Evolutionary conservation across 2,888 invertebrate genomes (phyloP).

Genomic region (Cephalotes varians): DNA sequence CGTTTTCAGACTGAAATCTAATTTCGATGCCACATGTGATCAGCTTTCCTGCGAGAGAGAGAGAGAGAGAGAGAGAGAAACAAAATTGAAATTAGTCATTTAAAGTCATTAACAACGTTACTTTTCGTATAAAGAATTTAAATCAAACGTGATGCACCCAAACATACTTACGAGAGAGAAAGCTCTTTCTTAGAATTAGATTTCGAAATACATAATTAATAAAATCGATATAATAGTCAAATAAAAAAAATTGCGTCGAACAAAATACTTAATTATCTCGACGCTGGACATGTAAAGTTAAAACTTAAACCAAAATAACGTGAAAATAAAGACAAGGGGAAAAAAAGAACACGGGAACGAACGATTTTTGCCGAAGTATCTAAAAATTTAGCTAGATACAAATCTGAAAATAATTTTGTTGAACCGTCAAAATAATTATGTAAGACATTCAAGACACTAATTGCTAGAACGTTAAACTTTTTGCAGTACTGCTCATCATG

Average conservation of each 20-base stretch:
- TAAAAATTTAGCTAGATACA: no score
- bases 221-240: neutral
- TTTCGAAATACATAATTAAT: neutral
- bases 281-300: neutral
- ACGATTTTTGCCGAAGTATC: no score
- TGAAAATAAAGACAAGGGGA: neutral
- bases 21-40: neutral
- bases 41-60: neutral
- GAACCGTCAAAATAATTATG: no score
- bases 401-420: no score
- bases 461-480: no score
- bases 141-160: neutral
- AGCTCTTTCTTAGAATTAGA: neutral
- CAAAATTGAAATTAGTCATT: neutral
- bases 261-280: conserved; percentile 26
- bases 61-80: neutral
- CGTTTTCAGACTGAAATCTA: neutral
- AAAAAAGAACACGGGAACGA: neutral
- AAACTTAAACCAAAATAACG: neutral
- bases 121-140: neutral
- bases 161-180: neutral
- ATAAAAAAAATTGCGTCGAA: conserved; percentile 13
- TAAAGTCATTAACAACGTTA: neutral
- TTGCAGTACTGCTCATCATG: no score
- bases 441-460: no score